phyloP scores from a whole-genome alignment of 2,888 invertebrate species.

The Dasysyrphus albostriatus region DNA sequence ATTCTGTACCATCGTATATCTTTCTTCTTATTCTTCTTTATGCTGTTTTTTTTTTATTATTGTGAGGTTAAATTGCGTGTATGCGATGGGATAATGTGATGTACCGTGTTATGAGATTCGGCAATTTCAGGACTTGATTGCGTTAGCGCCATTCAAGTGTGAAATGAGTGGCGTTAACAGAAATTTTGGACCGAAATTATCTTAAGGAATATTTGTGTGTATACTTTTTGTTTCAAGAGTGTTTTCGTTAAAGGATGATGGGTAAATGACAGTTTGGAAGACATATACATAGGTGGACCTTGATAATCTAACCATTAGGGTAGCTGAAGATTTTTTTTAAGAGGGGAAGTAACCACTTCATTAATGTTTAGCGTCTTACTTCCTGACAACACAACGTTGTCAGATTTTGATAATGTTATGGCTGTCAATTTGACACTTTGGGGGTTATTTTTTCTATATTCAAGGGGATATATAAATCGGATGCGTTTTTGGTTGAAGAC shows the following conservation, averaged over 20 bases:
- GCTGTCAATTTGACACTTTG: slow-evolving; percentile 25
- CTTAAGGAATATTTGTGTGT: neutral
- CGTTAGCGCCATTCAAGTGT: slow-evolving; percentile 47
- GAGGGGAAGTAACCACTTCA: slow-evolving; percentile 10
- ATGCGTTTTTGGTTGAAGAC: neutral
- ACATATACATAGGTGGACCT: neutral
- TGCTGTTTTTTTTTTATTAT: neutral
- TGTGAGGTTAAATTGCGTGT: slow-evolving; percentile 59
- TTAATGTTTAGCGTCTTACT: slow-evolving; percentile 25
- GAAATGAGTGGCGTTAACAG: slow-evolving; percentile 30
- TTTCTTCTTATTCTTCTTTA: neutral
- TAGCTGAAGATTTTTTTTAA: slow-evolving; percentile 5
- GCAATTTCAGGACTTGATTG: slow-evolving; percentile 38
- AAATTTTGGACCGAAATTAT: slow-evolving; percentile 5
- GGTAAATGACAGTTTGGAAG: slow-evolving; percentile 9
- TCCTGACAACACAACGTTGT: slow-evolving; percentile 22
- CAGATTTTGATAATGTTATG: slow-evolving; percentile 23
- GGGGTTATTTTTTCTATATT: neutral
- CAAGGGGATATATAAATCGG: neutral
- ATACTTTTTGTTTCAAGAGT: slow-evolving; percentile 9
- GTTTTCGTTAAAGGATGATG: slow-evolving; percentile 17
- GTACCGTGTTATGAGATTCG: slow-evolving; percentile 43
- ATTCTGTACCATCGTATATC: slow-evolving; percentile 33
- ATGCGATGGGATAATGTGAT: slow-evolving; percentile 59
- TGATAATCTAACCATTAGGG: slow-evolving; percentile 29